Conservation (phyloP, 2,888 invertebrate species). For the Heliconius ismenius region DNA sequence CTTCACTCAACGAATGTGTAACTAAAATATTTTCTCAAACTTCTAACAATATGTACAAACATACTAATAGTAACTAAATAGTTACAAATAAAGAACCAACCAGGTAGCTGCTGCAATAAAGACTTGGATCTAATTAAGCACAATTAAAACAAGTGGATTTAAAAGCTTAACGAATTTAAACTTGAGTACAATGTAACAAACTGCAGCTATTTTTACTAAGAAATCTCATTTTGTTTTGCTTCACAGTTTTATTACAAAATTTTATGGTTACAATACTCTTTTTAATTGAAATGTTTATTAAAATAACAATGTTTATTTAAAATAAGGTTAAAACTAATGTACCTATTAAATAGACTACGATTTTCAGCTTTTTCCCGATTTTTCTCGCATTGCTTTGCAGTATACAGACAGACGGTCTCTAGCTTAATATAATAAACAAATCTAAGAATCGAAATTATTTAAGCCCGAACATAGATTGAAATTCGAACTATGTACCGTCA, state of each 20-base stretch:
- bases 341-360: too few species aligned
- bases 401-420: too few species aligned
- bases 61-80: not conserved
- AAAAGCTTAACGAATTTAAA: constrained; percentile 21
- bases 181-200: constrained; percentile 14
- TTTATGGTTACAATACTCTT: not conserved
- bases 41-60: not conserved
- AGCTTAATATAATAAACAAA: too few species aligned
- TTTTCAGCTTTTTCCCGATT: too few species aligned
- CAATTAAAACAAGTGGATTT: constrained; percentile 15
- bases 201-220: constrained; percentile 16
- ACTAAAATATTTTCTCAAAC: not conserved
- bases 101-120: constrained; percentile 12
- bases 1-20: too few species aligned
- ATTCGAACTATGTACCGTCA: too few species aligned
- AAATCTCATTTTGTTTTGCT: constrained; percentile 8
- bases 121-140: constrained; percentile 11
- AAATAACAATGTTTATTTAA: not conserved
- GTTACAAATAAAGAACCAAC: not conserved
- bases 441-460: too few species aligned
- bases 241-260: not conserved
- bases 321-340: not conserved
- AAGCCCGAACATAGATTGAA: too few species aligned
- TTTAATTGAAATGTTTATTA: not conserved
- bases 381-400: too few species aligned